Percentiles rank a stretch among this genome's conserved stretches.
These are phyloP conservation scores for Lates calcarifer DNA, from an alignment of 2,113 vertebrate genomes.

Conservation along the genomic window DNA sequence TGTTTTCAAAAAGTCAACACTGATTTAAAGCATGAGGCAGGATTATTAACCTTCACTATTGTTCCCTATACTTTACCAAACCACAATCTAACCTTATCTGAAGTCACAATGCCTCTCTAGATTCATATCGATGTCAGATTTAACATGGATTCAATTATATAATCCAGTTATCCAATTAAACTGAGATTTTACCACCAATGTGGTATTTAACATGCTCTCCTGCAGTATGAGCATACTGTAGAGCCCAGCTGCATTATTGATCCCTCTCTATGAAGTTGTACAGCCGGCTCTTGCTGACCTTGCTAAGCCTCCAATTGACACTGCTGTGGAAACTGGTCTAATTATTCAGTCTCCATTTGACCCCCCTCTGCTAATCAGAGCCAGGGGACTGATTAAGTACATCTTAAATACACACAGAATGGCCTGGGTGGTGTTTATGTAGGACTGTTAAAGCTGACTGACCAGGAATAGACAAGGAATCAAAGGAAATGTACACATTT, in stretches of 20 bases:
- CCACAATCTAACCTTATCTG: not conserved
- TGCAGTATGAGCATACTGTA: conserved; percentile 16
- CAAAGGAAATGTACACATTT: conserved; percentile 50
- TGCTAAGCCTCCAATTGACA: conserved; percentile 49
- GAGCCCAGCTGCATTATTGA: conserved; percentile 54
- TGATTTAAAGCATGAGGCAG: no score
- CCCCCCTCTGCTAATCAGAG: conserved; percentile 71
- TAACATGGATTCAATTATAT: not conserved
- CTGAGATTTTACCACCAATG: not conserved
- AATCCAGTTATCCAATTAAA: conserved; percentile 31
- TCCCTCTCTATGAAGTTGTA: conserved; percentile 37
- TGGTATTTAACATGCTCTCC: conserved; percentile 4
- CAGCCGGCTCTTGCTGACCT: conserved; percentile 44
- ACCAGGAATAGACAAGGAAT: conserved; percentile 38
- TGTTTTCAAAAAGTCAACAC: not conserved
- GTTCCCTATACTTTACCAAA: not conserved
- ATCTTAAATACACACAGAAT: conserved; percentile 58
- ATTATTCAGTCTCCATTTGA: conserved; percentile 70
- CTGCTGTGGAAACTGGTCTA: conserved; percentile 40
- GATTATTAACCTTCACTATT: not conserved
- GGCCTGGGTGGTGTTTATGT: conserved; percentile 39
- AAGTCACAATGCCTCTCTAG: not conserved
- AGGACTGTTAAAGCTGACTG: conserved; percentile 68
- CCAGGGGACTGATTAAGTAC: conserved; percentile 68
- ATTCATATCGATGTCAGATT: not conserved